Conservation (phyloP, 2,888 invertebrate species). For the Orthonevra nobilis region DNA sequence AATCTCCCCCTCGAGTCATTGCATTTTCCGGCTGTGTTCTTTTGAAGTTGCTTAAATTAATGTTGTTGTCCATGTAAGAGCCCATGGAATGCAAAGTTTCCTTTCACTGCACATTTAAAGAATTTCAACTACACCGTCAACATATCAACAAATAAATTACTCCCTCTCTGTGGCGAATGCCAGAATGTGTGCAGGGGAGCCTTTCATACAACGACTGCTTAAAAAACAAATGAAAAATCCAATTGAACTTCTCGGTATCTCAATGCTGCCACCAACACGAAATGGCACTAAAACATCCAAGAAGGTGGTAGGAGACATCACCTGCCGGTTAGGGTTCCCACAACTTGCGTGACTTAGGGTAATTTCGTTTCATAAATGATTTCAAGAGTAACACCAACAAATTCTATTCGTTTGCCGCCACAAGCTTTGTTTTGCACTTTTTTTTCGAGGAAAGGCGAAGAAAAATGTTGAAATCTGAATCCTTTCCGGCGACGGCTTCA, state of each 20-base stretch:
- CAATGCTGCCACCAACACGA: conserved; percentile 68
- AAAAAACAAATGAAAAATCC: conserved; percentile 28
- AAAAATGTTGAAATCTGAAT: conserved; percentile 66
- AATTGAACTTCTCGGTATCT: conserved; percentile 61
- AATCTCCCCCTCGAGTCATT: too few relatives aligned
- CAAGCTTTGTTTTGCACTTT: conserved; percentile 14
- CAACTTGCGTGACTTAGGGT: conserved; percentile 53
- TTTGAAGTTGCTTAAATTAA: conserved; percentile 16
- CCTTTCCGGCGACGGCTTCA: conserved; percentile 67
- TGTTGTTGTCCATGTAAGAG: conserved; percentile 22
- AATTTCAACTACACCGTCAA: conserved; percentile 47
- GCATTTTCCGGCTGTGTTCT: too few relatives aligned
- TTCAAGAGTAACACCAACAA: conserved; percentile 58
- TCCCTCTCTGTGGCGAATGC: conserved; percentile 40
- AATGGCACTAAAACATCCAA: conserved; percentile 53
- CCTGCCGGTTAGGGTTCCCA: conserved; percentile 16
- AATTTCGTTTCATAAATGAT: conserved; percentile 54
- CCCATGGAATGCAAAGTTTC: conserved; percentile 47
- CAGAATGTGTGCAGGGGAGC: conserved; percentile 23
- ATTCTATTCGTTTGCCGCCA: conserved; percentile 16
- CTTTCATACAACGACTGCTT: conserved; percentile 4
- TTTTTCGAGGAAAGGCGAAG: conserved; percentile 19
- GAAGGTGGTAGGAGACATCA: conserved; percentile 66
- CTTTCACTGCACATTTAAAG: conserved; percentile 38
- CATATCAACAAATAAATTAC: conserved; percentile 63